phyloP scores from a whole-genome alignment of 2,797 vertebrate species.

The Pygocentrus nattereri region DNA sequence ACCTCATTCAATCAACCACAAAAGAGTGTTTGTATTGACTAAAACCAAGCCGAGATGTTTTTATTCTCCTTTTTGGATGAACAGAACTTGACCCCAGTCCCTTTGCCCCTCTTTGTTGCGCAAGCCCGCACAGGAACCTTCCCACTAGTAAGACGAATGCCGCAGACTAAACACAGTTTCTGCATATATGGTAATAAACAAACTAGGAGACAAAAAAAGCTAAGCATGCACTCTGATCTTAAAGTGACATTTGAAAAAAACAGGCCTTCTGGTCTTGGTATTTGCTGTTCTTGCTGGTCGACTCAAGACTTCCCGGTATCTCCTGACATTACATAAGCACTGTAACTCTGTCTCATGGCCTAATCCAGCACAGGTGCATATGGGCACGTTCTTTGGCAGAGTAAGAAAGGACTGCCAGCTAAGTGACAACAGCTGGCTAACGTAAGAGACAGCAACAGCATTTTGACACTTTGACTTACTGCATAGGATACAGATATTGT shows the following conservation, averaged over 20 bases:
- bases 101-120: slow-evolving; percentile 22
- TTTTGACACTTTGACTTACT: neutral
- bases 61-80: slow-evolving; percentile 38
- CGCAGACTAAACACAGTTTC: slow-evolving; percentile 15
- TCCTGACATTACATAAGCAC: slow-evolving; percentile 38
- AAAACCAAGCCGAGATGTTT: slow-evolving; percentile 34
- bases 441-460: neutral
- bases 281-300: slow-evolving; percentile 2
- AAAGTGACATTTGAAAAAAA: slow-evolving; percentile 31
- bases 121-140: slow-evolving; percentile 1
- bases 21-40: slow-evolving; percentile 43
- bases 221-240: slow-evolving; percentile 16
- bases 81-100: slow-evolving; percentile 32
- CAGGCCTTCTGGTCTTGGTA: slow-evolving; percentile 15
- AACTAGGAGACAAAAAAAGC: slow-evolving; percentile 1
- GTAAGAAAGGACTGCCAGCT: slow-evolving; percentile 18
- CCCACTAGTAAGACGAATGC: neutral
- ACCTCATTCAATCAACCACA: slow-evolving; percentile 34
- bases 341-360: slow-evolving; percentile 16
- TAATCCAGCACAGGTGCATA: slow-evolving; percentile 54
- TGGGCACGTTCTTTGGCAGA: slow-evolving; percentile 2
- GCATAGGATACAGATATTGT: neutral
- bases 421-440: slow-evolving; percentile 17
- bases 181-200: slow-evolving; percentile 42
- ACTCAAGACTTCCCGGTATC: slow-evolving; percentile 24